A percentile compares a stretch with the other conserved stretches of the same genome.
Conservation (phyloP, 1,140 invertebrate species). For the Aradophagus sp. region DNA sequence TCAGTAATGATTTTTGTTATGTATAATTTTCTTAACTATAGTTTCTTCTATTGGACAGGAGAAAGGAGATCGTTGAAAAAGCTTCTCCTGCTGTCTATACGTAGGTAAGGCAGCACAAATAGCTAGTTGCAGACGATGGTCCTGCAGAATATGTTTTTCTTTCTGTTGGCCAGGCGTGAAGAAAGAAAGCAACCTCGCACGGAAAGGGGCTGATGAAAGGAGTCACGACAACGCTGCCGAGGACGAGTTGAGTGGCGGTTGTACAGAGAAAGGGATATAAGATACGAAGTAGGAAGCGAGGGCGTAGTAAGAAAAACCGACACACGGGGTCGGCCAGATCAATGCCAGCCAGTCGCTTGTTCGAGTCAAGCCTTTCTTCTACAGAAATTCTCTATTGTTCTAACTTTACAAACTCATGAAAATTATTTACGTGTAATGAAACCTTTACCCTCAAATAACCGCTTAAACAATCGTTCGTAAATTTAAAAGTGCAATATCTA, state of each 20-base stretch:
- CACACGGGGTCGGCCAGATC: constrained; percentile 65
- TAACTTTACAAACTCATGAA: no score
- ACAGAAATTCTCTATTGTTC: constrained; percentile 9
- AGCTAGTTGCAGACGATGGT: constrained; percentile 19
- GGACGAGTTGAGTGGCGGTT: constrained; percentile 34
- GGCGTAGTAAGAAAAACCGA: constrained; percentile 66
- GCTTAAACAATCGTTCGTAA: no score
- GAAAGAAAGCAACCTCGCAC: constrained; percentile 61
- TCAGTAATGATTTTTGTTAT: no score
- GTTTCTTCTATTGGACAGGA: no score
- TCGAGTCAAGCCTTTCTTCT: constrained; percentile 61
- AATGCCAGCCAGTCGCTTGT: constrained; percentile 61
- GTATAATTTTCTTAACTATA: no score
- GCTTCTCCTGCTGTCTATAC: constrained; percentile 11
- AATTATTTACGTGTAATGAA: no score
- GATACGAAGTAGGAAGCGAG: constrained; percentile 60
- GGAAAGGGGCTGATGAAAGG: constrained; percentile 64
- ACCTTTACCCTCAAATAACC: no score
- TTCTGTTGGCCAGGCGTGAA: constrained; percentile 59
- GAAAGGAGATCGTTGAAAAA: constrained; percentile 19
- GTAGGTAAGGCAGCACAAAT: constrained; percentile 19
- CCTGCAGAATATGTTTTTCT: constrained; percentile 31
- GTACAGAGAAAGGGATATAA: constrained; percentile 53
- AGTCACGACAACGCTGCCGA: constrained; percentile 34
- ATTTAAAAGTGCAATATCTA: no score